These are phyloP conservation scores for Oikopleura vanhoeffeni DNA, from an alignment of 23 tunicate genomes.

Conservation along the genomic window DNA sequence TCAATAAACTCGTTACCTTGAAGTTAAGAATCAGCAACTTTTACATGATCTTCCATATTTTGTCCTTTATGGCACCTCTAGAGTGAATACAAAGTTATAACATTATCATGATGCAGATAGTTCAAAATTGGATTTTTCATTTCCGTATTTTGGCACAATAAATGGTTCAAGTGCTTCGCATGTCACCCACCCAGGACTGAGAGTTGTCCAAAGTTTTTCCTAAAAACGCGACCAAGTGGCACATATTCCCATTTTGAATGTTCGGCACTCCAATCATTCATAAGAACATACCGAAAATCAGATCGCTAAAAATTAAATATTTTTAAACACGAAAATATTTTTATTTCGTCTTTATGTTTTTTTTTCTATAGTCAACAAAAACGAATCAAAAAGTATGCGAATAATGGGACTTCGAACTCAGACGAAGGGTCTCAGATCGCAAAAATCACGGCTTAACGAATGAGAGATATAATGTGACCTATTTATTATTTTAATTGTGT, in stretches of 20 bases:
- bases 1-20: no score
- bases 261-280: conserved; percentile 95
- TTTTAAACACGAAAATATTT: no score
- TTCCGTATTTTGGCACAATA: conserved; percentile 31
- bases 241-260: conserved; percentile 98
- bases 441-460: no score
- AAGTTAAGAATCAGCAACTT: conserved; percentile 59
- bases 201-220: conserved; percentile 87
- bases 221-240: conserved; percentile 93
- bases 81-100: conserved; percentile 60
- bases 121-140: conserved; percentile 52
- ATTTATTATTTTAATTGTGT: no score
- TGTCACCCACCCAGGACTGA: conserved; percentile 97
- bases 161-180: conserved; percentile 86
- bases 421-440: no score
- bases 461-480: no score
- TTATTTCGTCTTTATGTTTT: no score
- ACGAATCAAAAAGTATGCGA: no score
- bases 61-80: conserved; percentile 65
- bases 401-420: no score
- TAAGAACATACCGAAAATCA: conserved; percentile 92
- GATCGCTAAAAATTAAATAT: conserved; percentile 24
- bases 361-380: no score
- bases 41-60: conserved; percentile 34
- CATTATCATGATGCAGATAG: conserved; percentile 56